phyloP scores from a whole-genome alignment of 2,888 invertebrate species.

The Argyresthia albistria region DNA sequence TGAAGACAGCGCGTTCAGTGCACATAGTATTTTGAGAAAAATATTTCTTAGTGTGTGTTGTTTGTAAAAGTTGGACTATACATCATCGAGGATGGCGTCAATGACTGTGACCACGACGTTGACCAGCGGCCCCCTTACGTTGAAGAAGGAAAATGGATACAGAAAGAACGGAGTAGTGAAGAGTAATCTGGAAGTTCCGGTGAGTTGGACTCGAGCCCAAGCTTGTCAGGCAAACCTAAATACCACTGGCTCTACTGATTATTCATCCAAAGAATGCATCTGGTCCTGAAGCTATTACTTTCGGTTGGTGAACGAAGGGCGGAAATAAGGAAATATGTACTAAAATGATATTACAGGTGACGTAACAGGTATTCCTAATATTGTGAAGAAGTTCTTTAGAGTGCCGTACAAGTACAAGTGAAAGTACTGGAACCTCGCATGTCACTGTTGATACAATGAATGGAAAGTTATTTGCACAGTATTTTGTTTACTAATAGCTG shows the following conservation, averaged over 20 bases:
- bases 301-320: too few relatives aligned
- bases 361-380: neutral
- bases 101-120: slow-evolving; percentile 54
- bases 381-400: neutral
- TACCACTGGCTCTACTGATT: too few relatives aligned
- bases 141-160: slow-evolving; percentile 50
- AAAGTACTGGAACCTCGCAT: slow-evolving; percentile 17
- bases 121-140: slow-evolving; percentile 47
- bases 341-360: neutral
- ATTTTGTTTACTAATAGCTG: neutral
- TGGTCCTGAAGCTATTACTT: too few relatives aligned
- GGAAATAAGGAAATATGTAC: too few relatives aligned
- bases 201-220: slow-evolving; percentile 12
- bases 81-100: slow-evolving; percentile 44
- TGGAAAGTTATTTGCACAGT: slow-evolving; percentile 17
- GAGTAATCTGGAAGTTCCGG: slow-evolving; percentile 34
- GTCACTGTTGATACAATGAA: slow-evolving; percentile 13
- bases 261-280: neutral
- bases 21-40: too few relatives aligned
- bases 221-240: slow-evolving; percentile 5
- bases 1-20: too few relatives aligned
- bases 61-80: neutral
- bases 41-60: too few relatives aligned
- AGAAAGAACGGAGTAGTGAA: slow-evolving; percentile 54
- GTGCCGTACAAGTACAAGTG: slow-evolving; percentile 13